Percentiles rank a stretch among this genome's conserved stretches.
Conservation (phyloP, 1,140 invertebrate species). For the Aphelenchoides fujianensis region DNA sequence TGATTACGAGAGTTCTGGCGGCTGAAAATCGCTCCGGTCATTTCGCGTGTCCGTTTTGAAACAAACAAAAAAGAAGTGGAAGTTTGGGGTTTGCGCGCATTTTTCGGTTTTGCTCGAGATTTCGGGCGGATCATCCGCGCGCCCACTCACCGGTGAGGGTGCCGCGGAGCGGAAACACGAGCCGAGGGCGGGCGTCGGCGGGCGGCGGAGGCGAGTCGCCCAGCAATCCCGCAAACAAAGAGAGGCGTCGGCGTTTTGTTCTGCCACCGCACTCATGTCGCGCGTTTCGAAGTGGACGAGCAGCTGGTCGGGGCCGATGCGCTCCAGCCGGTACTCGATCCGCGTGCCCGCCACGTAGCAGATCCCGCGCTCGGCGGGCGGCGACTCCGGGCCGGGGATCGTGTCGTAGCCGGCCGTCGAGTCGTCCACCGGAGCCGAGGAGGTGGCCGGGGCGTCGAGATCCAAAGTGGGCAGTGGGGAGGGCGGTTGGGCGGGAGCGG, state of each 20-base stretch:
- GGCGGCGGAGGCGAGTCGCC: neutral
- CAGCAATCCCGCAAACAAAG: neutral
- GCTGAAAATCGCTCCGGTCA: slow-evolving; percentile 8
- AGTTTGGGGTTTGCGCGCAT: neutral
- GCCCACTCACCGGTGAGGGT: neutral
- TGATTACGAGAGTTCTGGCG: too few relatives aligned
- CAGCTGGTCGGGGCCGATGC: slow-evolving; percentile 5
- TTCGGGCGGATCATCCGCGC: neutral
- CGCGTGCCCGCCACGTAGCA: slow-evolving; percentile 12
- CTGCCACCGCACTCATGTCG: neutral
- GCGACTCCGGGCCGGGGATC: neutral
- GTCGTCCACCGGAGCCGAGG: neutral
- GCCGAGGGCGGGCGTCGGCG: neutral
- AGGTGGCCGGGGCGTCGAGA: neutral
- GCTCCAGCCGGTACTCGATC: slow-evolving; percentile 18
- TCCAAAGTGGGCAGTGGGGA: too few relatives aligned
- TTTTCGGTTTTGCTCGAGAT: neutral
- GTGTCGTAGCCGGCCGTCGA: neutral
- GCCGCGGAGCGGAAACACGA: neutral
- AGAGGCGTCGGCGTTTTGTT: neutral
- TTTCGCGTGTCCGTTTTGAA: neutral
- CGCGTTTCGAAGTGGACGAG: slow-evolving; percentile 7
- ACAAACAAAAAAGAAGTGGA: neutral
- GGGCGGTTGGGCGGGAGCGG: too few relatives aligned
- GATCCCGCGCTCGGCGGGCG: neutral